A percentile compares a stretch with the other conserved stretches of the same genome.
Conservation (phyloP, 2,888 invertebrate species). For the Leucophenga montana region DNA sequence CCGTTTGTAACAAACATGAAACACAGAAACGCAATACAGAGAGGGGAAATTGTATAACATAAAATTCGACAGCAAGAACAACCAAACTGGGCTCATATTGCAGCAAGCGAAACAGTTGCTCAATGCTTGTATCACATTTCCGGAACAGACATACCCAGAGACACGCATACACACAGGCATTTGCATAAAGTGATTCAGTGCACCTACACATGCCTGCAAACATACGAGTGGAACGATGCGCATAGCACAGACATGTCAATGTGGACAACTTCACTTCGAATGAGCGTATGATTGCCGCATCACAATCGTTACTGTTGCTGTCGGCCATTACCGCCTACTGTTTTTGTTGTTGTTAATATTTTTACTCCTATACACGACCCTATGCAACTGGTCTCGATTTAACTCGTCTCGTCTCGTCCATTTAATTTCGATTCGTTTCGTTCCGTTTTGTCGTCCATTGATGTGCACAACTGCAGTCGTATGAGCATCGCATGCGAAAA, state of each 20-base stretch:
- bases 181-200: constrained; percentile 31
- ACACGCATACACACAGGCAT: constrained; percentile 26
- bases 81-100: constrained; percentile 37
- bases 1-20: constrained; percentile 41
- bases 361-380: background rate
- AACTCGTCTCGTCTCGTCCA: background rate
- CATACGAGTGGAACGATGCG: background rate
- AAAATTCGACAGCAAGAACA: constrained; percentile 31
- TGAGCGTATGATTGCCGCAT: constrained; percentile 34
- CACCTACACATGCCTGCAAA: constrained; percentile 48
- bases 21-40: constrained; percentile 27
- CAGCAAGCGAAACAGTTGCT: constrained; percentile 38
- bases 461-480: constrained; percentile 58
- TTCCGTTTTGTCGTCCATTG: constrained; percentile 47
- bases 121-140: constrained; percentile 40
- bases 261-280: constrained; percentile 64
- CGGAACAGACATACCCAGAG: constrained; percentile 37
- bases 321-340: constrained; percentile 4
- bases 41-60: constrained; percentile 2
- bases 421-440: background rate
- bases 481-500: constrained; percentile 46
- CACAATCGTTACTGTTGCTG: constrained; percentile 11
- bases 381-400: background rate
- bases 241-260: constrained; percentile 50
- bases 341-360: constrained; percentile 6